Evolutionary conservation across 2,113 vertebrate species (phyloP).

Genomic region (Nerophis lumbriciformis): DNA sequence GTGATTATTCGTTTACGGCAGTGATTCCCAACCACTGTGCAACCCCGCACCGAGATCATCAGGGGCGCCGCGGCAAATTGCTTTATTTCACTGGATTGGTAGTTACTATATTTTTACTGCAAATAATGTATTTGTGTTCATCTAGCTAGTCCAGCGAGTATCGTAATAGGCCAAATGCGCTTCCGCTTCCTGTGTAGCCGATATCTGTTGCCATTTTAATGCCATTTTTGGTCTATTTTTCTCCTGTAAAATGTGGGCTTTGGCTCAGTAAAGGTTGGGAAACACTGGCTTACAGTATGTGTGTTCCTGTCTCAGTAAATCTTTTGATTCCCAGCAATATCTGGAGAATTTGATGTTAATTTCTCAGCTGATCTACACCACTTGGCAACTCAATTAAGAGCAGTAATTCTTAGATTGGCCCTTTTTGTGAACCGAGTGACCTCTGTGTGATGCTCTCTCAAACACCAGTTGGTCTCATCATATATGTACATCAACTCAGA

Average conservation of each 20-base stretch:
- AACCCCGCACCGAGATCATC: too few relatives aligned
- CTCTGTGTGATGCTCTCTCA: constrained; percentile 24
- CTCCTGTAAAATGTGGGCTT: too few relatives aligned
- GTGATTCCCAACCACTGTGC: background rate
- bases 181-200: too few relatives aligned
- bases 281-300: background rate
- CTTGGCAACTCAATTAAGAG: constrained; percentile 42
- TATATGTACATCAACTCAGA: constrained; percentile 47
- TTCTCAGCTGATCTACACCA: constrained; percentile 27
- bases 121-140: too few relatives aligned
- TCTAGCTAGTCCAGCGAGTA: too few relatives aligned
- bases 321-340: constrained; percentile 20
- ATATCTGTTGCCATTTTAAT: too few relatives aligned
- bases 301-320: constrained; percentile 48
- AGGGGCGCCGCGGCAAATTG: too few relatives aligned
- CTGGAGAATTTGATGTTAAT: constrained; percentile 10
- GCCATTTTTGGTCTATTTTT: too few relatives aligned
- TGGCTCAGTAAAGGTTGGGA: too few relatives aligned
- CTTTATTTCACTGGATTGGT: too few relatives aligned
- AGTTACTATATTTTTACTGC: too few relatives aligned
- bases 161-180: too few relatives aligned
- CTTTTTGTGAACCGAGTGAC: constrained; percentile 31
- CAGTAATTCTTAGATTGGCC: constrained; percentile 36
- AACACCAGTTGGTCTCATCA: constrained; percentile 24
- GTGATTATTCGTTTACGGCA: constrained; percentile 15